Base-by-base conservation (phyloP, 1,140 invertebrate genomes). In the Platorchestia sp. region DNA sequence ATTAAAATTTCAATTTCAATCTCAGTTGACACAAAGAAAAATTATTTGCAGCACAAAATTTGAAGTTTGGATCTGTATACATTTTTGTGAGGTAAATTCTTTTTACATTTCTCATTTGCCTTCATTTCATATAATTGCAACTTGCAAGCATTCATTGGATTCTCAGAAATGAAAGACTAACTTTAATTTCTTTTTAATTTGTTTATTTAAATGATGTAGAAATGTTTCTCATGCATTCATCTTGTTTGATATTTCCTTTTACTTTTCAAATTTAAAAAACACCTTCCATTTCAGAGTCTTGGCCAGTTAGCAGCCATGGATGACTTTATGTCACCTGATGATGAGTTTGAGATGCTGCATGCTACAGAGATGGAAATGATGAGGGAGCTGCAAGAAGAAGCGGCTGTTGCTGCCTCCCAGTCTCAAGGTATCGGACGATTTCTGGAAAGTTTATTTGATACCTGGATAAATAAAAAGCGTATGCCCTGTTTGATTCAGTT, bases 281-380 rank as follows among this genome's bases (percentile, higher is more conserved):
- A 36, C 36, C 36, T 75, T 22, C 36, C 36, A 27, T 75, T 75
- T 3, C 59, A 75, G 59, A 75, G 47, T 75, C 14, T 22, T 1
- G 1, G 36, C 59, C 59, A 75, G 59, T 89, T 41, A 89, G 3
- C 41, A 7, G 36, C 45, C 44, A 93, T 93, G 91, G 91, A 93
- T 40, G 36, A 93, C 44, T 93, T 45, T 47, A 3, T 45, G 40
- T 40, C 91, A n/a, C 43, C 91, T 47, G 43, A 93, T 16, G 91
- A 93, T 45, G 91, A 93, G 27, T 93, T 93, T 93, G 91, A 93
- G 45, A 93, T 93, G 91, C 43, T 93, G 6, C 91, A 93, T 93
- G 91, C 91, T 44, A 44, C 91, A 45, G 91, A 93, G 45, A 93
- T 93, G 91, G 91, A 93, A 40, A 93, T 93, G 0, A 93, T 93